A percentile compares a stretch with the other conserved stretches of the same genome.
These are phyloP conservation scores for Furcula furcula DNA, from an alignment of 2,888 invertebrate genomes.

Conservation along the genomic window DNA sequence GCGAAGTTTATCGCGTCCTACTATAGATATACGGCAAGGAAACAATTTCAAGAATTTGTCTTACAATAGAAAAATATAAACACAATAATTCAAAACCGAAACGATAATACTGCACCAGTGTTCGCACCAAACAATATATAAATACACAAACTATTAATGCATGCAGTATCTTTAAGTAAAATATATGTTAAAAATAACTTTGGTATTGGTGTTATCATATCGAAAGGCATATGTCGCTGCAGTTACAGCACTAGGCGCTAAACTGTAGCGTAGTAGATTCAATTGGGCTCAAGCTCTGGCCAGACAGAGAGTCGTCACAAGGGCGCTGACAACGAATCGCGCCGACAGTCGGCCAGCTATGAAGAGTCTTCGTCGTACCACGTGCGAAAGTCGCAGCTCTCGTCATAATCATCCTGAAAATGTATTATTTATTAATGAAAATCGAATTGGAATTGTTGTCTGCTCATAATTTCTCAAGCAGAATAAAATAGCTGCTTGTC, in stretches of 20 bases:
- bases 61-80: slow-evolving; percentile 33
- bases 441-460: neutral
- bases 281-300: slow-evolving; percentile 18
- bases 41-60: slow-evolving; percentile 20
- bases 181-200: slow-evolving; percentile 66
- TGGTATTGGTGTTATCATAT: slow-evolving; percentile 72
- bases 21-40: slow-evolving; percentile 21
- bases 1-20: slow-evolving; percentile 10
- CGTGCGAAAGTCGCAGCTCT: slow-evolving; percentile 68
- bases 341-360: slow-evolving; percentile 50
- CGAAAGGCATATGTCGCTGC: slow-evolving; percentile 41
- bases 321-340: slow-evolving; percentile 28
- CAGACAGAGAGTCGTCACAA: slow-evolving; percentile 33
- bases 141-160: slow-evolving; percentile 44
- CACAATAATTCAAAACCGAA: slow-evolving; percentile 43
- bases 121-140: slow-evolving; percentile 46
- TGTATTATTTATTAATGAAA: neutral
- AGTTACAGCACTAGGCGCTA: slow-evolving; percentile 28
- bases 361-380: slow-evolving; percentile 78
- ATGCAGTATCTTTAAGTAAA: slow-evolving; percentile 52
- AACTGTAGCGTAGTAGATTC: slow-evolving; percentile 31
- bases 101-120: slow-evolving; percentile 52
- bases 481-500: too few relatives aligned
- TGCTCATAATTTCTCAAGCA: too few relatives aligned
- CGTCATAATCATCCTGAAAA: slow-evolving; percentile 71